These are phyloP conservation scores for Eilema sororculum DNA, from an alignment of 2,888 invertebrate species.

Conservation along the genomic window DNA sequence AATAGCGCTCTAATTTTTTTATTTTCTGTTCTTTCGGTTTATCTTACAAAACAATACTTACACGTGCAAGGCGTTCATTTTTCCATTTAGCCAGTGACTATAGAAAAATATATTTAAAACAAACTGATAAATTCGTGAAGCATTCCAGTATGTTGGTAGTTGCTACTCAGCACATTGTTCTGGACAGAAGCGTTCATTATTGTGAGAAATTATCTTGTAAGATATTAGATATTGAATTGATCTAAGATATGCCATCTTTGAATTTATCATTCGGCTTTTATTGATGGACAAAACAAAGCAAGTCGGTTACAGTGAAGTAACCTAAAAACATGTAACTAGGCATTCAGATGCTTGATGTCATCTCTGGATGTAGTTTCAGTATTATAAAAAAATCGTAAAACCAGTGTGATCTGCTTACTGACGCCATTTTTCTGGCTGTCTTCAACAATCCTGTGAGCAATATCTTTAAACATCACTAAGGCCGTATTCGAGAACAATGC, in stretches of 20 bases:
- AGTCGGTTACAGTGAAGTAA: constrained; percentile 8
- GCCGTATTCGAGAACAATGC: neutral
- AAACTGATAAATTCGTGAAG: constrained; percentile 45
- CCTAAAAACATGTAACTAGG: neutral
- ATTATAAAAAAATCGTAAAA: constrained; percentile 59
- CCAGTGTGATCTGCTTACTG: constrained; percentile 40
- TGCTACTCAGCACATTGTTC: constrained; percentile 33
- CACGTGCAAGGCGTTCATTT: neutral
- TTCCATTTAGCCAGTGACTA: constrained; percentile 21
- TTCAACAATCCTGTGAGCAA: neutral
- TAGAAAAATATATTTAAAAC: neutral
- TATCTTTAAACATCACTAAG: constrained; percentile 2
- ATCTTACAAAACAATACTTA: neutral
- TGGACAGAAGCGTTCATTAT: constrained; percentile 23
- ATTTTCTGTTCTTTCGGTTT: neutral
- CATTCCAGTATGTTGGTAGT: constrained; percentile 61
- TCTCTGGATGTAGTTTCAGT: constrained; percentile 51
- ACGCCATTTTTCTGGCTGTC: constrained; percentile 9
- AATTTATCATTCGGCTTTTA: constrained; percentile 2
- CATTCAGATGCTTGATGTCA: constrained; percentile 13
- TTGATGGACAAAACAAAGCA: neutral
- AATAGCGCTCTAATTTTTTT: neutral
- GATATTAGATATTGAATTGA: constrained; percentile 13
- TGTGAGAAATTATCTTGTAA: constrained; percentile 33
- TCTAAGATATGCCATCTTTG: constrained; percentile 11